phyloP scores from a whole-genome alignment of 2,797 vertebrate genomes.

The Malurus splendens region DNA sequence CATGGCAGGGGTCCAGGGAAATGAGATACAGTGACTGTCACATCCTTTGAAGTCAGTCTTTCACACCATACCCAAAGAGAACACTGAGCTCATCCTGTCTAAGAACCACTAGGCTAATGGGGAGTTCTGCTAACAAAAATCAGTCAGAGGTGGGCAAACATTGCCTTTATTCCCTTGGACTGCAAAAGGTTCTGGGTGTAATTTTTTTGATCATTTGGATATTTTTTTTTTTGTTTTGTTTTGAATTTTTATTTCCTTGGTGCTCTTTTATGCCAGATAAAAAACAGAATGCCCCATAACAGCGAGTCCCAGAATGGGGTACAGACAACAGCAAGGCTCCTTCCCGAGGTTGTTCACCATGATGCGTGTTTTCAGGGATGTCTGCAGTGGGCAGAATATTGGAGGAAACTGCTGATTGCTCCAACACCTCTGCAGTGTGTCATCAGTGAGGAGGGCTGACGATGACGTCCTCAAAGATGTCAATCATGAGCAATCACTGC shows the following conservation, averaged over 20 bases:
- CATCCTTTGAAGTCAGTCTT: not conserved
- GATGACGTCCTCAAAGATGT: not conserved
- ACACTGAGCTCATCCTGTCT: not conserved
- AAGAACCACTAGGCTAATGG: not conserved
- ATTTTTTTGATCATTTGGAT: accelerated
- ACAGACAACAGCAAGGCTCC: not conserved
- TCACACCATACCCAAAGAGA: not conserved
- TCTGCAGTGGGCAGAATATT: not conserved
- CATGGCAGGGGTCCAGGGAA: not conserved
- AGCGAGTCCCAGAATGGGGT: conserved; percentile 33
- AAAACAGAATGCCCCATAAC: not conserved
- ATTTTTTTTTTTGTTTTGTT: not conserved
- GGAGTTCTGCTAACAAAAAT: not conserved
- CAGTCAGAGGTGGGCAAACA: not conserved
- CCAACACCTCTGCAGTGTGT: not conserved
- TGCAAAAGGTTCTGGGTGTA: not conserved
- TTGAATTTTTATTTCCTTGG: conserved; percentile 31
- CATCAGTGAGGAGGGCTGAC: not conserved
- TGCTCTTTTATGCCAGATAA: conserved; percentile 31
- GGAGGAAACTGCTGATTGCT: not conserved
- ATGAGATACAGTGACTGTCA: not conserved
- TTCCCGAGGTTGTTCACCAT: not conserved
- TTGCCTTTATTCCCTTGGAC: not conserved
- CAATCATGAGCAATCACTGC: not conserved
- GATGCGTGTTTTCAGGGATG: not conserved